Conservation (phyloP, 2,113 vertebrate genomes). For the Echinops telfairi region DNA sequence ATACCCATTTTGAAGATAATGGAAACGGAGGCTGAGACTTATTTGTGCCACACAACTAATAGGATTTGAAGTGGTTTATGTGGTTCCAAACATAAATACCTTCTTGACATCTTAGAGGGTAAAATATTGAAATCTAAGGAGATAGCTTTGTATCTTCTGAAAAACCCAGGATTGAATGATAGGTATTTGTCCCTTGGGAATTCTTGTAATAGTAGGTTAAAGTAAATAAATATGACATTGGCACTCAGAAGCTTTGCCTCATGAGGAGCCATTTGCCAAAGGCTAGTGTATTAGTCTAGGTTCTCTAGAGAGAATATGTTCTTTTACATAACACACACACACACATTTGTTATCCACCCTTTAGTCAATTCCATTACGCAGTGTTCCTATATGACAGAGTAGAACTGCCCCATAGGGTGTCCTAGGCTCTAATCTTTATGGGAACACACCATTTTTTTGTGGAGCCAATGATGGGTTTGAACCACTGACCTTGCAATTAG, state of each 20-base stretch:
- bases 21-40: slow-evolving; percentile 6
- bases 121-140: slow-evolving; percentile 18
- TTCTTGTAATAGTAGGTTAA: slow-evolving; percentile 8
- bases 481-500: neutral
- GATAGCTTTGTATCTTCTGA: neutral
- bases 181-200: neutral
- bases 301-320: neutral
- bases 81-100: neutral
- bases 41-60: neutral
- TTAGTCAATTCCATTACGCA: neutral
- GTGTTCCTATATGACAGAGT: neutral
- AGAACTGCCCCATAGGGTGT: neutral
- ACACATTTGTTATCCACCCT: neutral
- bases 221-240: neutral
- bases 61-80: neutral
- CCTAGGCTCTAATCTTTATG: neutral
- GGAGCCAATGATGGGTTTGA: neutral
- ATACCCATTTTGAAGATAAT: neutral
- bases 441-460: neutral
- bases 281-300: neutral
- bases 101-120: neutral
- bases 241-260: neutral
- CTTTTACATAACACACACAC: neutral
- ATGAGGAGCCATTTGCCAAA: neutral
- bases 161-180: neutral